Base-by-base conservation (phyloP, 2,888 invertebrate genomes). In the Augiades crinisus region DNA sequence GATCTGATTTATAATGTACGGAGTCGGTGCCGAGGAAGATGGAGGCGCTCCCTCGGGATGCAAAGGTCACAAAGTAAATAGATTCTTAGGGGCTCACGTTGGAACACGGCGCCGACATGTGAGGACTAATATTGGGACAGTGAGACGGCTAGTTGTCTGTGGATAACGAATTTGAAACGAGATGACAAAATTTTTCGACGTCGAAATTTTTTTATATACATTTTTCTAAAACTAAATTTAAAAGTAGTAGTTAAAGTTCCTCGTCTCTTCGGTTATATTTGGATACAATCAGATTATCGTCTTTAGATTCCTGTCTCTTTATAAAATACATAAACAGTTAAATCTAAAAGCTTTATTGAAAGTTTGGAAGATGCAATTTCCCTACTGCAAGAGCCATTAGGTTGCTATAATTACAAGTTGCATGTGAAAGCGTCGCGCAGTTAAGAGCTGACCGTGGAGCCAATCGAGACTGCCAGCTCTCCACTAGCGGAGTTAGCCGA, bases 41-140 rank as follows among this genome's bases (percentile, higher is more conserved):
- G n/a, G 33, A 49, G 47, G 40, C 47, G 14, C 38, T 49, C 55
- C 55, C 57, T 31, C 34, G 49, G 53, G 49, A 36, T 19, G 43
- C 27, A 40, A 46, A 46, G 49, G 56, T 46, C 47, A 27, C 52
- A 49, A 54, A 53, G 58, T 51, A 59, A 59, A 58, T 59, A 59
- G 59, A 59, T 54, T 59, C 53, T 59, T 56, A 56, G 46, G 52
- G 54, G 58, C 54, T 59, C 54, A 53, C 53, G 47, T 49, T 24
- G 22, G 21, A 33, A 17, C 7, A 38, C 47, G 47, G 21, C n/a
- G 14, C 22, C 31, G 40, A 49, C 41, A 34, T 27, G 31, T n/a
- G 24, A 41, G 34, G 41, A 49, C 41, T 41, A 49, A 49, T 41
- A 41, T 49, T 49, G 34, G n/a, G 49, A 34, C 45, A 45, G 19